Conservation (phyloP, 2,888 invertebrate species). For the Leucophenga montana region DNA sequence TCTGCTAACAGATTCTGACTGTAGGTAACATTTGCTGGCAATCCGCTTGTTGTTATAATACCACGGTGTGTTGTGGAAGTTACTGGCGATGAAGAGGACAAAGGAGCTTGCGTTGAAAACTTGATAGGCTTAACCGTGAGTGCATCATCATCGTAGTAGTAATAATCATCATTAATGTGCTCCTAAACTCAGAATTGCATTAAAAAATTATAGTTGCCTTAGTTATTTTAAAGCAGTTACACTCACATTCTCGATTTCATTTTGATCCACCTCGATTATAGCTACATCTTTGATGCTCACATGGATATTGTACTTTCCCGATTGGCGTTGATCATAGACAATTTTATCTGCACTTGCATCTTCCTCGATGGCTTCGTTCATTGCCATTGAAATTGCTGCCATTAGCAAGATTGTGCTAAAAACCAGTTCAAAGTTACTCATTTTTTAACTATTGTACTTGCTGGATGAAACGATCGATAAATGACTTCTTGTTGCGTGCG, state of each 20-base stretch:
- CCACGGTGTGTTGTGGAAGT: slow-evolving; percentile 16
- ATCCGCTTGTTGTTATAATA: background rate
- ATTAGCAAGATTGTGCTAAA: background rate
- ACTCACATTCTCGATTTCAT: slow-evolving; percentile 68
- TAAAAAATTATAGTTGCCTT: background rate
- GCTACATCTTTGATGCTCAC: slow-evolving; percentile 85
- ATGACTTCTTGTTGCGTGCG: background rate
- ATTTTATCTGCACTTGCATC: slow-evolving; percentile 50
- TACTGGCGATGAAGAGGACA: slow-evolving; percentile 34
- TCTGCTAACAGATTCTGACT: slow-evolving; percentile 57
- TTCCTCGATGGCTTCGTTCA: slow-evolving; percentile 1
- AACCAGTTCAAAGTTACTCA: slow-evolving; percentile 14
- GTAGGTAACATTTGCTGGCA: slow-evolving; percentile 33
- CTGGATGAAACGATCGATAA: background rate
- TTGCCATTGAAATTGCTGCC: background rate
- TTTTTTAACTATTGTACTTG: background rate
- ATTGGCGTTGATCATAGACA: slow-evolving; percentile 81
- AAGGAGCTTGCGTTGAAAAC: slow-evolving; percentile 48
- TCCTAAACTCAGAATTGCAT: slow-evolving; percentile 51
- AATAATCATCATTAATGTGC: slow-evolving; percentile 63
- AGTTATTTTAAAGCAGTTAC: background rate
- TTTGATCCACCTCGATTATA: slow-evolving; percentile 76
- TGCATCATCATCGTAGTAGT: slow-evolving; percentile 71
- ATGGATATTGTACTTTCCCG: slow-evolving; percentile 85
- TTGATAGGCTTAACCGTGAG: slow-evolving; percentile 69